These are phyloP conservation scores for Isotomurus palustris DNA, from an alignment of 2,888 invertebrate species.

Conservation along the genomic window DNA sequence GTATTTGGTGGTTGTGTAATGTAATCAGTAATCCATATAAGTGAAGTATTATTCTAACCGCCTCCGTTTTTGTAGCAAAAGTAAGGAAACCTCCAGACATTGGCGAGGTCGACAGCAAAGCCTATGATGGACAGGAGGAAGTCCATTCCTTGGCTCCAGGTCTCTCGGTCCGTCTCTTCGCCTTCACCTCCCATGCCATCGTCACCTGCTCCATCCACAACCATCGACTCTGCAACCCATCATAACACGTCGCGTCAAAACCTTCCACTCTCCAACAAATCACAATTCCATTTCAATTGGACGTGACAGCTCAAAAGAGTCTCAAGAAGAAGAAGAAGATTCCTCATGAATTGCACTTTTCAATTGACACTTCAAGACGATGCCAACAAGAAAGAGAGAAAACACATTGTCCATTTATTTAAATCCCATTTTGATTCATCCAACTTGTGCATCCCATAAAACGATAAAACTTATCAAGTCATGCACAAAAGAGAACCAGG, in stretches of 20 bases:
- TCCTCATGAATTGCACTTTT: constrained; percentile 1
- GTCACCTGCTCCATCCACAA: background rate
- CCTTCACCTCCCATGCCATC: background rate
- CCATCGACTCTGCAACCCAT: background rate
- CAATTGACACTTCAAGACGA: background rate
- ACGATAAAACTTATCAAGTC: no score
- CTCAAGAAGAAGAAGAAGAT: background rate
- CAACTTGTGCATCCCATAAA: no score
- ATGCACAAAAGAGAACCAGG: no score
- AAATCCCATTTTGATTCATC: background rate
- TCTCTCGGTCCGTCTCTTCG: constrained; percentile 40
- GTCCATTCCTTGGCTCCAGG: constrained; percentile 45
- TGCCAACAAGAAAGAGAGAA: background rate
- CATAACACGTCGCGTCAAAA: no score
- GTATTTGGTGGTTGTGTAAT: no score
- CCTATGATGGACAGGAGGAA: constrained; percentile 45
- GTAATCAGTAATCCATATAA: no score
- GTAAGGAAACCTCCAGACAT: constrained; percentile 45
- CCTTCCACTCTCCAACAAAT: background rate
- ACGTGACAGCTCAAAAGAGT: background rate
- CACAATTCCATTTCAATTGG: no score
- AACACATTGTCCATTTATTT: constrained; percentile 1
- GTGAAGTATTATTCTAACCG: no score
- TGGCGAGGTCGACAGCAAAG: constrained; percentile 45
- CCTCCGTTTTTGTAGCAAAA: constrained; percentile 46